A percentile compares a stretch with the other conserved stretches of the same genome.
phyloP scores from a whole-genome alignment of 2,797 vertebrate genomes.

The Astyanax mexicanus region DNA sequence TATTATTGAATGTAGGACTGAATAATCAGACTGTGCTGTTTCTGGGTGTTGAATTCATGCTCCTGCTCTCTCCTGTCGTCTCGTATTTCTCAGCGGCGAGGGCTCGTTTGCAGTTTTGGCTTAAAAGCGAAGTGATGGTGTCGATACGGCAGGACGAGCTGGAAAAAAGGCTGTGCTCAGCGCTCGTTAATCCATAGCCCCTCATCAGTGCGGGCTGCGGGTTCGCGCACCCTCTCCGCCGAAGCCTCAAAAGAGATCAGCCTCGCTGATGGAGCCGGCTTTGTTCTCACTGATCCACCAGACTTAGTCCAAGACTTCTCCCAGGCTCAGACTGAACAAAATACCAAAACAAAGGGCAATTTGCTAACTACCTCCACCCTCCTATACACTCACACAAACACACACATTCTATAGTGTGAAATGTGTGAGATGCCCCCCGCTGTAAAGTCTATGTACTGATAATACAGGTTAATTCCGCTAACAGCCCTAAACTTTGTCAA shows the following conservation, averaged over 20 bases:
- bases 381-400: background rate
- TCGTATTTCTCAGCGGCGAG: background rate
- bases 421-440: background rate
- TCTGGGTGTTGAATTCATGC: background rate
- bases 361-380: constrained; percentile 22
- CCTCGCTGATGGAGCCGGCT: constrained; percentile 38
- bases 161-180: constrained; percentile 15
- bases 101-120: constrained; percentile 2
- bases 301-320: constrained; percentile 38
- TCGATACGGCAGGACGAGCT: constrained; percentile 23
- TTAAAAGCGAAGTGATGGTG: constrained; percentile 46
- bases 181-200: constrained; percentile 52
- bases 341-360: constrained; percentile 44
- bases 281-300: constrained; percentile 50
- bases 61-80: background rate
- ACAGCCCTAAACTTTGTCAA: no score
- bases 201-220: constrained; percentile 38
- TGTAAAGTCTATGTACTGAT: background rate
- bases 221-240: constrained; percentile 17
- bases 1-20: no score
- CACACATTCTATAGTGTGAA: no score
- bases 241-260: constrained; percentile 45
- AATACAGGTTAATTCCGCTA: no score
- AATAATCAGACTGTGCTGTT: background rate
- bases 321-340: constrained; percentile 34